Base-by-base conservation (phyloP, 2,113 vertebrate species). In the Notiomystis cincta region DNA sequence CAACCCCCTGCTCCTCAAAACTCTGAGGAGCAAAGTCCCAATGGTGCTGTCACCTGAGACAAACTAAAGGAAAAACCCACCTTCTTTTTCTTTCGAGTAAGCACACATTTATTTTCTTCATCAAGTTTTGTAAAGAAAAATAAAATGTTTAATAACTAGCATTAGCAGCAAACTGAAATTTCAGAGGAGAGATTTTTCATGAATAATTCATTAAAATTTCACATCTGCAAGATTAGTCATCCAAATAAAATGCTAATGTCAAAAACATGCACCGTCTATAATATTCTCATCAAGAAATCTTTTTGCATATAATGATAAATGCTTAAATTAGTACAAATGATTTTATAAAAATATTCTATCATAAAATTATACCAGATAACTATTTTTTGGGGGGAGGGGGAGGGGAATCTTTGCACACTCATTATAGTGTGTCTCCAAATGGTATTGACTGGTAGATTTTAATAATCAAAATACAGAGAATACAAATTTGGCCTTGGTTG, bases 211-310 rank as follows among this genome's bases (percentile, higher is more conserved):
- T 98, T 96, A 87, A 97, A 97, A 97, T 97, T 97, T 98, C 98
- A 98, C 98, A 98, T 98, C 98, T 98, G 98, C 98, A 98, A 98
- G 98, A 98, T 98, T 98, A 98, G 98, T 98, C 98, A 98, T 98
- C 98, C 98, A 98, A 98, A 98, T 98, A 98, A 98, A 98, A 98
- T 98, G 98, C 98, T 98, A 98, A 98, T 98, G 98, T 98, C 98
- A 98, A 98, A 98, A 98, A 98, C 97, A 98, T 90, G 97, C 97
- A 98, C 97, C 95, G 90, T 98, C 98, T 98, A 98, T 98, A 98
- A 98, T 98, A 98, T 98, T 98, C 98, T 98, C 98, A 98, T 98
- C 98, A 98, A 98, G 98, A 98, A 98, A 97, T 98, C 98, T 98
- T 97, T 98, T 97, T 98, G 98, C 98, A 98, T 98, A 98, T 98